Evolutionary conservation across 2,797 vertebrate genomes (phyloP).

Genomic region (Paedocypris micromegethes): DNA sequence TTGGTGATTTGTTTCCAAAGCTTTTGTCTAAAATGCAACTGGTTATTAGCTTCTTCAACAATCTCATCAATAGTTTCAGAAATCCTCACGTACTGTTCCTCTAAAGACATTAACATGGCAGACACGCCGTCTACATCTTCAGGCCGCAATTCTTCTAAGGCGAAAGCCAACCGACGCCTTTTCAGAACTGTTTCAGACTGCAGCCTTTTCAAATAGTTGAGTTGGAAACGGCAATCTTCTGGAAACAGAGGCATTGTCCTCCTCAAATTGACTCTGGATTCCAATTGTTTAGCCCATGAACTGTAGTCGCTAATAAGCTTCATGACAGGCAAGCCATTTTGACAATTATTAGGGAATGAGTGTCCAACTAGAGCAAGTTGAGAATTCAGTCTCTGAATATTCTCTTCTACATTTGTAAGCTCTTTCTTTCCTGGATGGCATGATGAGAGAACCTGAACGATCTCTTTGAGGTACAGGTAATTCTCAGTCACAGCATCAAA

Average conservation of each 20-base stretch:
- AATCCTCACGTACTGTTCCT: constrained; percentile 68
- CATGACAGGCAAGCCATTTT: constrained; percentile 53
- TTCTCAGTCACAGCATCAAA: constrained; percentile 65
- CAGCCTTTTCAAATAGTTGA: constrained; percentile 68
- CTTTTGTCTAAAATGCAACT: constrained; percentile 68
- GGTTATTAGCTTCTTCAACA: constrained; percentile 69
- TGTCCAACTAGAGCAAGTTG: constrained; percentile 58
- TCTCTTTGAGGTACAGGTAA: constrained; percentile 66
- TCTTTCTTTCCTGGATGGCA: constrained; percentile 78
- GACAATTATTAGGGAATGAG: constrained; percentile 32
- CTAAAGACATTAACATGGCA: constrained; percentile 62
- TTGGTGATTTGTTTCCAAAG: constrained; percentile 66
- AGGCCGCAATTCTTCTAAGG: constrained; percentile 62
- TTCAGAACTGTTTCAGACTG: constrained; percentile 66
- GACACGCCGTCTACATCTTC: constrained; percentile 54
- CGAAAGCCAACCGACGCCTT: constrained; percentile 58
- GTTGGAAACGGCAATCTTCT: constrained; percentile 72
- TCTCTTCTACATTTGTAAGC: constrained; percentile 62
- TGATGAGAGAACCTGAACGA: constrained; percentile 67
- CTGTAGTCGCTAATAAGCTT: constrained; percentile 69
- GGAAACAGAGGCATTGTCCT: constrained; percentile 75
- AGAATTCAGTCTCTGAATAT: constrained; percentile 65
- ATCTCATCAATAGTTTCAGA: constrained; percentile 64
- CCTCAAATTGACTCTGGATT: constrained; percentile 56
- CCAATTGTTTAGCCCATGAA: constrained; percentile 71